Conservation (phyloP, 2,113 vertebrate species). For the Muscicapa adusta region DNA sequence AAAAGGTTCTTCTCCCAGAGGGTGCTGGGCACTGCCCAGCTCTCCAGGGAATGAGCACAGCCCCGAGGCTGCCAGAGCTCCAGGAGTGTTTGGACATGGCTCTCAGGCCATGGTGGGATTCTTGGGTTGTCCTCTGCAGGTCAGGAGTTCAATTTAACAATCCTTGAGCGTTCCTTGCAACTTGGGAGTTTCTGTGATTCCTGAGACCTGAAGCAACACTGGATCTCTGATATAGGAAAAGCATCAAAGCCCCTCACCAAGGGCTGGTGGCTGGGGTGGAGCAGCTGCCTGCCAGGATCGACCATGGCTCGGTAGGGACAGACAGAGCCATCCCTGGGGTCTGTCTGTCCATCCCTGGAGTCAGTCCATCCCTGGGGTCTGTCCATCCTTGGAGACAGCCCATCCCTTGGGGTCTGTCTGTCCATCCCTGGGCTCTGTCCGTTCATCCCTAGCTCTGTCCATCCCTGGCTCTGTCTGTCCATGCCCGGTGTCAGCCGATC, state of each 20-base stretch:
- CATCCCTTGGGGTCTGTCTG: too few relatives aligned
- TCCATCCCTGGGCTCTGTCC: too few relatives aligned
- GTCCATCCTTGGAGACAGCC: too few relatives aligned
- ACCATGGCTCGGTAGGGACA: rapidly evolving
- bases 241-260: rapidly evolving
- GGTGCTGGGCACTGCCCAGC: rapidly evolving
- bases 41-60: rapidly evolving
- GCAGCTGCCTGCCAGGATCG: too few relatives aligned
- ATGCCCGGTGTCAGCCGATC: too few relatives aligned
- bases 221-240: rapidly evolving
- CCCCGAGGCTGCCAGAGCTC: not conserved
- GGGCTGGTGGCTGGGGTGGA: rapidly evolving
- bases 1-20: too few relatives aligned
- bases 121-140: not conserved
- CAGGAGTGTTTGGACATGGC: not conserved
- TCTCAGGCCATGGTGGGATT: not conserved
- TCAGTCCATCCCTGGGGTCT: not conserved
- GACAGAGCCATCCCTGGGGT: too few relatives aligned
- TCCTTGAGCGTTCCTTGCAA: not conserved
- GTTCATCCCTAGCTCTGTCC: too few relatives aligned
- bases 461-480: too few relatives aligned
- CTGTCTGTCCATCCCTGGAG: not conserved
- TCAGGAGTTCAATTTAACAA: not conserved
- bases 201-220: rapidly evolving
- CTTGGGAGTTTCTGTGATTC: not conserved